phyloP scores from a whole-genome alignment of 2,113 vertebrate genomes.

The Anseranas semipalmata region DNA sequence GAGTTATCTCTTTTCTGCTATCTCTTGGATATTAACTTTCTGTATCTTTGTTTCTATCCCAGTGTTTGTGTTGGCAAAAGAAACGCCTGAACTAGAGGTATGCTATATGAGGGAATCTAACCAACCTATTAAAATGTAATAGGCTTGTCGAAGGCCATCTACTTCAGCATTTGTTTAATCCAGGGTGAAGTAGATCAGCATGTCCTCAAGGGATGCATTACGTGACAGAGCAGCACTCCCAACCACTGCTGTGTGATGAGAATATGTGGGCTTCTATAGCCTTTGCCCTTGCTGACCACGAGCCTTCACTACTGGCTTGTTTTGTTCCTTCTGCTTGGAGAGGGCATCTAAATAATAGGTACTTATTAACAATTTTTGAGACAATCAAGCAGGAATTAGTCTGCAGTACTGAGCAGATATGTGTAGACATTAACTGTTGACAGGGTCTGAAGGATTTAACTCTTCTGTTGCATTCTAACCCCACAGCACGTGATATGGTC shows the following conservation, averaged over 20 bases:
- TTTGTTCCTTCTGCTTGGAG: not conserved
- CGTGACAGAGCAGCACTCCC: not conserved
- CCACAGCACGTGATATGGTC: not conserved
- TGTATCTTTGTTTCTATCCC: not conserved
- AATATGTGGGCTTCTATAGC: not conserved
- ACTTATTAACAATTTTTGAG: not conserved
- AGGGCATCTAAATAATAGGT: not conserved
- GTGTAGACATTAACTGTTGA: fast-evolving
- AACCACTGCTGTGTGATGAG: not conserved
- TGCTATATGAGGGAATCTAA: not conserved
- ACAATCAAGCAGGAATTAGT: not conserved
- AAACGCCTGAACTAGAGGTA: not conserved
- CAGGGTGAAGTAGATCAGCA: not conserved
- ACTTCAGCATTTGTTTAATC: not conserved
- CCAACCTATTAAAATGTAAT: constrained; percentile 4
- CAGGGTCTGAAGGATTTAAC: not conserved
- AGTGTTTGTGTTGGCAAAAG: not conserved
- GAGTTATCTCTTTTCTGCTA: not conserved
- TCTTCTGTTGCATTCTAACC: not conserved
- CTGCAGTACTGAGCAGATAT: not conserved
- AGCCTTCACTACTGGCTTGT: not conserved
- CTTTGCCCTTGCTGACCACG: not conserved
- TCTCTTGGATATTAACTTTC: not conserved
- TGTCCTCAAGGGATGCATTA: not conserved
- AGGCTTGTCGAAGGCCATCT: constrained; percentile 8